Percentiles rank a stretch among this genome's conserved stretches.
Conservation (phyloP, 2,113 vertebrate genomes). For the Camelus dromedarius region DNA sequence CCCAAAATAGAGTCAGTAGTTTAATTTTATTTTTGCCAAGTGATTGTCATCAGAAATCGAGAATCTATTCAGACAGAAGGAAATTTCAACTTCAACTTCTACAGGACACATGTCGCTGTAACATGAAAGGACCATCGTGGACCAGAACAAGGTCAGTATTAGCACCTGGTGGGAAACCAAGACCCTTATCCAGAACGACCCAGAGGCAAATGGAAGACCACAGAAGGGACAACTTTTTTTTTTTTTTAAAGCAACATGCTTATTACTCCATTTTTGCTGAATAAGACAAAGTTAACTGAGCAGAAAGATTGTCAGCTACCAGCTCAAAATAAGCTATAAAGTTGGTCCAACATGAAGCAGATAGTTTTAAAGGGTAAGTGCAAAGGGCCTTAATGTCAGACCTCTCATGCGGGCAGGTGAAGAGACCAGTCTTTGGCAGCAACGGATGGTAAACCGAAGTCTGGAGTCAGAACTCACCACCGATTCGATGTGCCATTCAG, state of each 20-base stretch:
- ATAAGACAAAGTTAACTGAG: background rate
- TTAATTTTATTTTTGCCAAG: conserved; percentile 24
- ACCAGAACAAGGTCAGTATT: background rate
- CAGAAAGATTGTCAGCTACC: background rate
- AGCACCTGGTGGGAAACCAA: background rate
- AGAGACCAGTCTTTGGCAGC: background rate
- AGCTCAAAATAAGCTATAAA: background rate
- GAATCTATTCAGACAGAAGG: background rate
- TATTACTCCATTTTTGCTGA: conserved; percentile 17
- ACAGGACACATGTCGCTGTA: background rate
- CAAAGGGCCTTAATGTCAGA: background rate
- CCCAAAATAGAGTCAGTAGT: background rate
- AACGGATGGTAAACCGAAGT: background rate
- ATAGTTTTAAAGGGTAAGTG: background rate
- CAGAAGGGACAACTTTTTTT: background rate
- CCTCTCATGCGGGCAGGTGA: rapidly evolving
- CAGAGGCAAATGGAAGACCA: background rate
- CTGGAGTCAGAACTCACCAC: background rate
- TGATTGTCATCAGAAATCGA: background rate
- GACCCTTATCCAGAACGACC: background rate
- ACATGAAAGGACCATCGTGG: background rate
- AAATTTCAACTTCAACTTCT: background rate
- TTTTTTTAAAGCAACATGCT: background rate
- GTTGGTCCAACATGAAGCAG: background rate
- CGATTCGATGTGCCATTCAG: background rate